A percentile compares a stretch with the other conserved stretches of the same genome.
These are phyloP conservation scores for Andrena fulva DNA, from an alignment of 2,888 invertebrate species.

Conservation along the genomic window DNA sequence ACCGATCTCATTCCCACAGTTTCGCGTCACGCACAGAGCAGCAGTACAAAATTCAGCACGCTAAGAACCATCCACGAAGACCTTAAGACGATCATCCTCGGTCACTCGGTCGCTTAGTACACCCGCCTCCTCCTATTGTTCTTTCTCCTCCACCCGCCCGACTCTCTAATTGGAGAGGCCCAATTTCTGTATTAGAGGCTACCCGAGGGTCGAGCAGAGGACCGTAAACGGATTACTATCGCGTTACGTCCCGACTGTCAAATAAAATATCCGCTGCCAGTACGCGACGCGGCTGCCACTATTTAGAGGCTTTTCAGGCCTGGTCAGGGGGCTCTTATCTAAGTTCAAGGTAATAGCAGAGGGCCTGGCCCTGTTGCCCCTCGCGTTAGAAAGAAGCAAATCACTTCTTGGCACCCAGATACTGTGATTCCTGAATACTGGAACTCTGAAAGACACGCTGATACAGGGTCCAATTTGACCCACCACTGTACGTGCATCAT, in stretches of 20 bases:
- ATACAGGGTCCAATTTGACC: no score
- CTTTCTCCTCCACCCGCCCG: slow-evolving; percentile 46
- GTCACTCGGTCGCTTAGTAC: slow-evolving; percentile 58
- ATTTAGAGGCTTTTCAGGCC: slow-evolving; percentile 1
- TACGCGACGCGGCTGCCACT: background rate
- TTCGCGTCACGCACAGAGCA: background rate
- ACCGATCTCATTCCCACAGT: background rate
- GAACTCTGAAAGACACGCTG: background rate
- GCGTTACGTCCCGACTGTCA: slow-evolving; percentile 49
- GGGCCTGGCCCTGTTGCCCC: slow-evolving; percentile 17
- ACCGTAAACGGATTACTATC: slow-evolving; percentile 62
- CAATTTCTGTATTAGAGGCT: slow-evolving; percentile 75
- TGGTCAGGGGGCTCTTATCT: slow-evolving; percentile 43
- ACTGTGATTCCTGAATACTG: background rate
- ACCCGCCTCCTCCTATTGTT: slow-evolving; percentile 49
- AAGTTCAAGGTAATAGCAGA: slow-evolving; percentile 49
- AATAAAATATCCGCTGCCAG: slow-evolving; percentile 55
- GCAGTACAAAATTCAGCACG: slow-evolving; percentile 24
- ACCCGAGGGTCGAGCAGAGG: slow-evolving; percentile 49
- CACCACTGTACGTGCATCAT: no score
- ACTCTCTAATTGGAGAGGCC: slow-evolving; percentile 74
- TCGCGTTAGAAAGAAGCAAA: background rate
- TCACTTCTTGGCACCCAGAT: background rate
- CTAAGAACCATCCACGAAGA: slow-evolving; percentile 23
- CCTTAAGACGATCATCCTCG: slow-evolving; percentile 61